These are phyloP conservation scores for Pithys albifrons DNA, from an alignment of 2,113 vertebrate genomes.

Conservation along the genomic window DNA sequence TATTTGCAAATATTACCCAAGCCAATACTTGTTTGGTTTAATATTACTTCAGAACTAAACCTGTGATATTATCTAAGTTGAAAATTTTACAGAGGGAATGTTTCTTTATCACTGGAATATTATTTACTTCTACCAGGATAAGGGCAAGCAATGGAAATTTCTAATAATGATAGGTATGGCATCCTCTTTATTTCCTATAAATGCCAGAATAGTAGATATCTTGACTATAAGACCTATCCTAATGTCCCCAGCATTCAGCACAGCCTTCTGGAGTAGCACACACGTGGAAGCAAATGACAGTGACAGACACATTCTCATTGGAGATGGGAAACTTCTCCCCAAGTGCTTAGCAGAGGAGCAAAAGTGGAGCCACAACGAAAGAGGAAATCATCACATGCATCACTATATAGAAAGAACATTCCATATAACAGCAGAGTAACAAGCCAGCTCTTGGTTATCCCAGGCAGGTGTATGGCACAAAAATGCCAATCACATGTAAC, in stretches of 20 bases:
- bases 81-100: not conserved
- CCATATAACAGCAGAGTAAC: not conserved
- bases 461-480: not conserved
- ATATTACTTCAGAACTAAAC: not conserved
- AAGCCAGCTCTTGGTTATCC: not conserved
- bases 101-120: not conserved
- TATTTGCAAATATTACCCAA: not conserved
- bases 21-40: not conserved
- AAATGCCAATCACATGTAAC: not conserved
- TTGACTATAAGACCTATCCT: not conserved
- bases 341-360: not conserved
- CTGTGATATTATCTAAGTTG: not conserved
- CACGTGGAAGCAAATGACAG: not conserved
- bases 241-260: not conserved
- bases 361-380: not conserved
- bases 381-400: not conserved
- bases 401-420: not conserved
- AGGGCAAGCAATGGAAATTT: not conserved
- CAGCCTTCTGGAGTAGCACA: not conserved
- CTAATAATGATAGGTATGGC: not conserved
- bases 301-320: not conserved
- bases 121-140: not conserved
- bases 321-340: not conserved
- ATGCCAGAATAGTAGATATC: not conserved
- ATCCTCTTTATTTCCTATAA: not conserved